Evolutionary conservation across 2,113 vertebrate genomes (phyloP).

Genomic region (Thunnus thynnus): DNA sequence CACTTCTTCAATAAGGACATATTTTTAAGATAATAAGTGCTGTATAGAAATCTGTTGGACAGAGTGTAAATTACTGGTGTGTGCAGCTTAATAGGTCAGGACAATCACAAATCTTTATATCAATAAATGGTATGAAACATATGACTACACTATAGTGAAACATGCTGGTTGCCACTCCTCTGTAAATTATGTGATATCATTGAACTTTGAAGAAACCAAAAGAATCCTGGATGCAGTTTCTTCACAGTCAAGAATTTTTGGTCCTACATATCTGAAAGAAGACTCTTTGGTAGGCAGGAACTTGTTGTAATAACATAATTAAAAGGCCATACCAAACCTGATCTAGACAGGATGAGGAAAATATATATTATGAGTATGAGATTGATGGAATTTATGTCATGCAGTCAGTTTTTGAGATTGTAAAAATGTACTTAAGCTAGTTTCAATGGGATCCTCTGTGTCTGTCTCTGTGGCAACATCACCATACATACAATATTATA

Average conservation of each 20-base stretch:
- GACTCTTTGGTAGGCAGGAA: too few relatives aligned
- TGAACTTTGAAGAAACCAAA: constrained; percentile 30
- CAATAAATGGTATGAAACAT: background rate
- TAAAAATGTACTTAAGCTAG: too few relatives aligned
- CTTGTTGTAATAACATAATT: background rate
- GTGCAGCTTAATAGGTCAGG: background rate
- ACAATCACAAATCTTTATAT: background rate
- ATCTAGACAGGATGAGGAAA: too few relatives aligned
- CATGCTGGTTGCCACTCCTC: background rate
- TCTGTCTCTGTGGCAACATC: too few relatives aligned
- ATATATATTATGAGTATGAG: too few relatives aligned
- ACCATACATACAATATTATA: too few relatives aligned
- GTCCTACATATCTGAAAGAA: constrained; percentile 11
- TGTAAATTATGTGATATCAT: background rate
- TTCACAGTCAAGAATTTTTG: background rate
- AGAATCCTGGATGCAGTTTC: background rate
- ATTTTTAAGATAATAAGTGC: background rate
- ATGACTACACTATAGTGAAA: background rate
- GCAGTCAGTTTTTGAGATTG: too few relatives aligned
- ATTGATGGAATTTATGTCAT: too few relatives aligned
- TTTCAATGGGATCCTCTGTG: too few relatives aligned
- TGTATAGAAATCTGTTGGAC: too few relatives aligned
- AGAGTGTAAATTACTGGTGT: background rate
- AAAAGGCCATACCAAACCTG: background rate
- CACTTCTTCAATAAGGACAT: background rate